phyloP scores from a whole-genome alignment of 2,888 invertebrate genomes.

The Oxytorus armatus region DNA sequence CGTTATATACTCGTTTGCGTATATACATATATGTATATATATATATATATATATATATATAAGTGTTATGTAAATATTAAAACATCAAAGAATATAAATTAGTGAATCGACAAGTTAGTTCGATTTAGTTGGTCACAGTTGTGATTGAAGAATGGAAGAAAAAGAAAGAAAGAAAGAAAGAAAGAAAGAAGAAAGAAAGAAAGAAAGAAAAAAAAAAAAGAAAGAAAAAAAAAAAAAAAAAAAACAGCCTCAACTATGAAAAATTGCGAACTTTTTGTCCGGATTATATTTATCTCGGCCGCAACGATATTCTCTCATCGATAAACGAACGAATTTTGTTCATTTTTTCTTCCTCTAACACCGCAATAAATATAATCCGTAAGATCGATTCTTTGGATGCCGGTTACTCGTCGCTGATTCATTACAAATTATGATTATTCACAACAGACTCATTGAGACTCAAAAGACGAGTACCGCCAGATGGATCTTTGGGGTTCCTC shows the following conservation, averaged over 20 bases:
- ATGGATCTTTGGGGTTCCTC: no score
- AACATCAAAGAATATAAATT: conserved; percentile 74
- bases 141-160: no score
- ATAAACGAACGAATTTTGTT: conserved; percentile 1
- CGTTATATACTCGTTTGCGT: conserved; percentile 67
- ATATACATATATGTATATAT: conserved; percentile 66
- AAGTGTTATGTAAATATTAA: conserved; percentile 72
- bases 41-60: conserved; percentile 62
- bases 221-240: conserved; percentile 43
- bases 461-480: no score
- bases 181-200: no score
- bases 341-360: background rate
- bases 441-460: no score
- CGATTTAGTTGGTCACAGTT: conserved; percentile 73
- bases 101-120: conserved; percentile 70
- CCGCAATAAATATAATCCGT: no score
- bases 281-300: conserved; percentile 69
- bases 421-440: no score
- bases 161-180: no score
- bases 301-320: background rate
- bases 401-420: no score
- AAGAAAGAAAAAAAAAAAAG: no score
- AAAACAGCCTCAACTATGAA: conserved; percentile 71
- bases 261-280: conserved; percentile 67
- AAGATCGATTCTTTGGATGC: no score